These are phyloP conservation scores for Psittacara wagleri DNA, from an alignment of 2,113 vertebrate genomes.

Conservation along the genomic window DNA sequence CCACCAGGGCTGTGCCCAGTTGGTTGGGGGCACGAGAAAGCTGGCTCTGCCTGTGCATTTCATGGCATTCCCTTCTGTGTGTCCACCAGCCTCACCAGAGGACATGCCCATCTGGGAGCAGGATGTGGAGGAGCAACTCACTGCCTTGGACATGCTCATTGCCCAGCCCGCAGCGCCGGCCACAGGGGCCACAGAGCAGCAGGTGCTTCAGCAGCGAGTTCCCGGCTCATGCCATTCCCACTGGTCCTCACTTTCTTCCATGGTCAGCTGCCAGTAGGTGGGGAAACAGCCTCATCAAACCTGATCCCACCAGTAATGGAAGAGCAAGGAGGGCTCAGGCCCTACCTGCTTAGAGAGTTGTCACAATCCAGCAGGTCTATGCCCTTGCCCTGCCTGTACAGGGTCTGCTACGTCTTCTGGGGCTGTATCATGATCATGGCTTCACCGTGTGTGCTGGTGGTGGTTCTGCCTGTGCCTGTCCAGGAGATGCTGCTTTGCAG, in stretches of 20 bases:
- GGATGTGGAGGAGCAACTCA: background rate
- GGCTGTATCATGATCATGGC: no score
- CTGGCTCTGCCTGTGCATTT: fast-evolving
- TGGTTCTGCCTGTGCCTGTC: no score
- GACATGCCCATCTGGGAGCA: background rate
- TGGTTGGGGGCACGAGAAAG: fast-evolving
- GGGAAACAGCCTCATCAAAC: background rate
- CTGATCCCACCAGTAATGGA: no score
- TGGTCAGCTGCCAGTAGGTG: constrained; percentile 72
- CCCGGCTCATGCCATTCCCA: fast-evolving
- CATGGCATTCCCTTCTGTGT: background rate
- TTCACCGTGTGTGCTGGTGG: no score
- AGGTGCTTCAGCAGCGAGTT: background rate
- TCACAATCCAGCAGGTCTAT: no score
- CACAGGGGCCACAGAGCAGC: fast-evolving
- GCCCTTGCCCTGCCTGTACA: no score
- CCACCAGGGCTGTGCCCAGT: background rate
- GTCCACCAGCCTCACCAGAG: background rate
- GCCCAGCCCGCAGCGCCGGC: fast-evolving
- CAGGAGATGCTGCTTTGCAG: no score
- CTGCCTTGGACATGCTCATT: background rate
- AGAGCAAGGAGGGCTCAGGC: no score
- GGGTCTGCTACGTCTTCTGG: no score
- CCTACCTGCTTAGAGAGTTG: no score
- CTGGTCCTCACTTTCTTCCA: constrained; percentile 77